Base-by-base conservation (phyloP, 2,113 vertebrate species). In the Ageneiosus marmoratus region DNA sequence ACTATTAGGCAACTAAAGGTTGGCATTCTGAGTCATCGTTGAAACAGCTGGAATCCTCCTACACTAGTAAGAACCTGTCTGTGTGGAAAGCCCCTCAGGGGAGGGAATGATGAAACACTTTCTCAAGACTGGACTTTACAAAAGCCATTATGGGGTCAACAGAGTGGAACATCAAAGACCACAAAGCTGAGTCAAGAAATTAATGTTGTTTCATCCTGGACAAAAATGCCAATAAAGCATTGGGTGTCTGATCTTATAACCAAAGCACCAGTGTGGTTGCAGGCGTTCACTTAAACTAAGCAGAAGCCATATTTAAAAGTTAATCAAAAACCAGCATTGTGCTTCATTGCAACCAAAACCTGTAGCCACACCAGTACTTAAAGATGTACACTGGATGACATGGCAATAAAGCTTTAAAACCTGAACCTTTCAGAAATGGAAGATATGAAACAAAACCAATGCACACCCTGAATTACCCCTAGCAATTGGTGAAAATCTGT, bases 41-140 rank as follows among this genome's bases (percentile, higher is more conserved):
- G 46, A 34, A 60, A 77, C 75, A 76, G 67, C 76, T 79, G 76
- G 69, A 78, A 81, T 78, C 27, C 67, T 77, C 65, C 76, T 32
- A 51, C 34, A 44, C 75, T n/a, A 24, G 69, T 79, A 27, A 51
- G 72, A 51, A 82, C 80, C 37, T 69, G 83, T 53, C 80, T 50
- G 80, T 58, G 44, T 65, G 44, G 79, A 77, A 62, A 84, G 58
- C 29, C 44, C 80, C 78, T 62, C 48, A 65, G 82, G 78, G 51
- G 13, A 13, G 37, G 48, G 22, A 60, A 46, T 34, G 18, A 10
- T 60, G 18, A 32, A 22, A 29, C 27, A 73, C 11, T 65, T 74
- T 44, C 9, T 16, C n/a, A 65, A 9, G 58, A 69, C 69, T 67
- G 56, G 20, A 56, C 51, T 16, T 32, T 32, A 22, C 51, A 46